phyloP scores from a whole-genome alignment of 2,113 vertebrate species.

The Lichenostomus cassidix region DNA sequence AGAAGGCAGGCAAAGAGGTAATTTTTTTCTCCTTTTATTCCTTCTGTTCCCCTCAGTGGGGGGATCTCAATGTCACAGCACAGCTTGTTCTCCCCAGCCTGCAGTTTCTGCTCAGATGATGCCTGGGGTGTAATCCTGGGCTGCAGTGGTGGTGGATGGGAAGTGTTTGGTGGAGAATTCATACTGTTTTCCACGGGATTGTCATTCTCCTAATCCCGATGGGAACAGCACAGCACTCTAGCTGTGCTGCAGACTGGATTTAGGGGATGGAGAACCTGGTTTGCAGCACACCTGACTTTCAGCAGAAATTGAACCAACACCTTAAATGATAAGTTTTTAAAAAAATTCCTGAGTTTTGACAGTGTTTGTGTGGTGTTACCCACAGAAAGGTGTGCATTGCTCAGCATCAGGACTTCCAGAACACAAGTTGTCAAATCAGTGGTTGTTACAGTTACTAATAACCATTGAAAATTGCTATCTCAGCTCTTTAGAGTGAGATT shows the following conservation, averaged over 20 bases:
- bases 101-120: not conserved
- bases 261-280: not conserved
- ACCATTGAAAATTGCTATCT: not conserved
- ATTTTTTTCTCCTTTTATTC: not conserved
- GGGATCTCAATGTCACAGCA: not conserved
- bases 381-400: not conserved
- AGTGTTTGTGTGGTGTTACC: not conserved
- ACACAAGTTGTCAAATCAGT: not conserved
- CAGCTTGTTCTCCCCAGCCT: not conserved
- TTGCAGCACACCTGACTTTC: not conserved
- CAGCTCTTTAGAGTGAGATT: not conserved
- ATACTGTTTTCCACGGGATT: not conserved
- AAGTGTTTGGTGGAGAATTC: fast-evolving
- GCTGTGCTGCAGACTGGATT: not conserved
- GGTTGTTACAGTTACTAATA: not conserved
- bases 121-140: not conserved
- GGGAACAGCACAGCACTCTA: not conserved
- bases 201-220: fast-evolving
- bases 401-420: not conserved
- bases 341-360: not conserved
- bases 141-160: not conserved
- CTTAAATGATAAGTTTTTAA: not conserved
- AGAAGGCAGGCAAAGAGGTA: conserved; percentile 85
- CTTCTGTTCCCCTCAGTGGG: fast-evolving
- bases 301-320: not conserved